Evolutionary conservation across 1,140 invertebrate genomes (phyloP).

Genomic region (Drosophila simulans): DNA sequence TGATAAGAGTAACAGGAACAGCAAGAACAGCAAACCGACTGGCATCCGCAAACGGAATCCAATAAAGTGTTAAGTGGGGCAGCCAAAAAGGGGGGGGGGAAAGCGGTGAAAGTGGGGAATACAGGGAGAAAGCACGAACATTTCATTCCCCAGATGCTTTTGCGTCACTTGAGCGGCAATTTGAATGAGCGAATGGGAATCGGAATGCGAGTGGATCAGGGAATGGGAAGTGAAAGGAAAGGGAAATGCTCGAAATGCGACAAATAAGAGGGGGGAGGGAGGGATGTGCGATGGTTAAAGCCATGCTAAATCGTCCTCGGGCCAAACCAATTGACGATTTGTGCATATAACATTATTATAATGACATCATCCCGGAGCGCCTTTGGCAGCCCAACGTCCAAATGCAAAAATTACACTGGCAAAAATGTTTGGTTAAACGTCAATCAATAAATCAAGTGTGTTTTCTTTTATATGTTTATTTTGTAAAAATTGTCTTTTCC

Average conservation of each 20-base stretch:
- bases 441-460: too few species aligned
- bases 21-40: too few species aligned
- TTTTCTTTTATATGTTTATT: too few species aligned
- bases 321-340: slow-evolving; percentile 63
- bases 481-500: too few species aligned
- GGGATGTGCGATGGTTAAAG: background rate
- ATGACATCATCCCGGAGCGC: slow-evolving; percentile 53
- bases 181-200: slow-evolving; percentile 46
- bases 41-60: slow-evolving; percentile 56
- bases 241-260: slow-evolving; percentile 6
- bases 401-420: slow-evolving; percentile 17
- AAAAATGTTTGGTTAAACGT: background rate
- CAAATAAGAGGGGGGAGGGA: background rate
- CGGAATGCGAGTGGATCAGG: slow-evolving; percentile 28
- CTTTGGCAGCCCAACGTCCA: slow-evolving; percentile 22
- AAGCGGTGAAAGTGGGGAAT: background rate
- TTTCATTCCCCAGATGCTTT: slow-evolving; percentile 61
- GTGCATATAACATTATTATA: slow-evolving; percentile 67
- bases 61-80: slow-evolving; percentile 63
- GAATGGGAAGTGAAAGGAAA: slow-evolving; percentile 17
- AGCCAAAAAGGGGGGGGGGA: background rate
- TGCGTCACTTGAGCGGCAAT: slow-evolving; percentile 64
- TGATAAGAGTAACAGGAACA: slow-evolving; percentile 5
- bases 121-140: slow-evolving; percentile 13
- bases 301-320: slow-evolving; percentile 26